Conservation (phyloP, 2,888 invertebrate genomes). For the Atethmia centrago region DNA sequence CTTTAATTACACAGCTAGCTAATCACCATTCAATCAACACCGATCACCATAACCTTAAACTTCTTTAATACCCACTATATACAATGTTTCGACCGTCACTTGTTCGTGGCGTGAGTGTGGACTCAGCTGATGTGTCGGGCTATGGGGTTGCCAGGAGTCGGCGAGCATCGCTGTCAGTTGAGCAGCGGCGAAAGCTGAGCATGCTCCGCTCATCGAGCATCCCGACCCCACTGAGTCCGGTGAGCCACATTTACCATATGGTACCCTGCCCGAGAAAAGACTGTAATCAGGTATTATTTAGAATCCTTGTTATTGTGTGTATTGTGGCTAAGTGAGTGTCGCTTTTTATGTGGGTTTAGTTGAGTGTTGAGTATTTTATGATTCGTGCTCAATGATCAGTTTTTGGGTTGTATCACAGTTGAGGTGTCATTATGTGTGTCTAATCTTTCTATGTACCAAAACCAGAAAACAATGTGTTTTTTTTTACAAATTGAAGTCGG, state of each 20-base stretch:
- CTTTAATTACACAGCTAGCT: constrained; percentile 38
- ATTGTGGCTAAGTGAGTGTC: constrained; percentile 63
- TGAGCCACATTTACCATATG: constrained; percentile 91
- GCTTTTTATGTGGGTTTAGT: constrained; percentile 55
- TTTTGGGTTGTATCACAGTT: neutral
- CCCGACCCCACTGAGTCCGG: constrained; percentile 85
- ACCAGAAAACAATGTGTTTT: too few relatives aligned
- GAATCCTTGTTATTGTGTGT: constrained; percentile 44
- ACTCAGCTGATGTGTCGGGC: constrained; percentile 80
- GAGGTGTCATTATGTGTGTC: neutral
- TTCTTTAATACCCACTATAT: constrained; percentile 25
- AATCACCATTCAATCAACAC: constrained; percentile 12
- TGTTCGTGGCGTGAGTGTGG: constrained; percentile 82
- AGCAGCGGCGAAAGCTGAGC: constrained; percentile 85
- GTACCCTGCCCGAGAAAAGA: constrained; percentile 90
- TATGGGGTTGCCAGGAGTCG: constrained; percentile 87
- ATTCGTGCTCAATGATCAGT: neutral
- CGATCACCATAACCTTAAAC: constrained; percentile 15
- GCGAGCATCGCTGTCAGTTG: constrained; percentile 85
- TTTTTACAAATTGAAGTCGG: neutral
- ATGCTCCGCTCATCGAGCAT: constrained; percentile 84
- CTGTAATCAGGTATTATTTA: constrained; percentile 87
- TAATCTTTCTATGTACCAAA: neutral
- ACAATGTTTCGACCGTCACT: constrained; percentile 85
- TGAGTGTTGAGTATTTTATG: constrained; percentile 5